Evolutionary conservation across 2,888 invertebrate species (phyloP), one percentile per base, ranked within the genome.

Genomic region (Epirrita christyi): DNA sequence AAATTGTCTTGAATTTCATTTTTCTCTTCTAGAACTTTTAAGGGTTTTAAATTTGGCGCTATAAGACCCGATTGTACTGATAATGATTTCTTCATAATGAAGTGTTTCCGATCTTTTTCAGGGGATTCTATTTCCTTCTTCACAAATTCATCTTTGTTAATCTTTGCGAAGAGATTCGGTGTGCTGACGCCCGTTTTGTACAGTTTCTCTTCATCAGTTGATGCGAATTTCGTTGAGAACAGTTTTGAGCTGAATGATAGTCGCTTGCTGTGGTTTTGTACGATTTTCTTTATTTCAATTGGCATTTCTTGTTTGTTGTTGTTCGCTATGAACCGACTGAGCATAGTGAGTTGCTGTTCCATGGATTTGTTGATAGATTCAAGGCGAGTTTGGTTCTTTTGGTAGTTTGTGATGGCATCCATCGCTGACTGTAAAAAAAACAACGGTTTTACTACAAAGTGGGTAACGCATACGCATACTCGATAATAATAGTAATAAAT

Each of bases 291-390:
- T 4, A 97, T 94, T 59, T 97, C 97, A 0, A 93, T 88, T 0
- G 97, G 96, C 45, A 96, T 86, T 47, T 96, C 96, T 38, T 94
- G 91, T 50, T 94, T 93, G 15, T 95, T 93, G 15, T 95, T 93
- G 49, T 96, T 93, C 6, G 94, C 93, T n/a, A 97, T 93, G 79
- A 95, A 97, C 1, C 94, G 93, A 3, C 96, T 96, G 5, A 97
- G 85, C 0, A 95, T 92, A 0, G 94, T 92, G 0, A 97, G 93
- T 0, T 96, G 96, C 8, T 96, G 94, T 75, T 97, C 96, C 60
- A 96, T 79, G 0, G 94, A 92, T 71, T 96, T 95, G 71, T 95
- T 95, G 61, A 95, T 95, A 2, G 94, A 91, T 75, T 97, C 97
- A 0, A 96, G 81, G 43, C 94, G 93, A 86, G 93, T 71, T 93